These are phyloP conservation scores for Gonatopus flavifemur DNA, from an alignment of 1,140 invertebrate species.

Conservation along the genomic window DNA sequence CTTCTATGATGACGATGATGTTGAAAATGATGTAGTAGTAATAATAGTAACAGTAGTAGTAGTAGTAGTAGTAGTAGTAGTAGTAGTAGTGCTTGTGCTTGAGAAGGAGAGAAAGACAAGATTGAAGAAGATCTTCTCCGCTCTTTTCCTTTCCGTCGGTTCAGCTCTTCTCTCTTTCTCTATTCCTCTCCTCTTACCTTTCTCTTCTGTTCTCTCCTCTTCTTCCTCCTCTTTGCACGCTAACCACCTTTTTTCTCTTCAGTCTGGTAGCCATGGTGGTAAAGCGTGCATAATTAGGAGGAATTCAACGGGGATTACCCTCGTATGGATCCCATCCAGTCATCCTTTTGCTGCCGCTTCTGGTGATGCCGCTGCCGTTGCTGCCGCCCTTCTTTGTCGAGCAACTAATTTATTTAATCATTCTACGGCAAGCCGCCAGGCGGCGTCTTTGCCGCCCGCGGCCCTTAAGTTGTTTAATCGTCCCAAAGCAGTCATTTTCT, in stretches of 20 bases:
- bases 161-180: not conserved
- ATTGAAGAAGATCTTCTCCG: conserved; percentile 1
- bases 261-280: conserved; percentile 44
- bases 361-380: not conserved
- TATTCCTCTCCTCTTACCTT: not conserved
- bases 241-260: no score
- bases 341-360: conserved; percentile 28
- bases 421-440: conserved; percentile 40
- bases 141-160: not conserved
- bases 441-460: conserved; percentile 44
- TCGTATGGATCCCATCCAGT: conserved; percentile 52
- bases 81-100: conserved; percentile 1
- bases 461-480: conserved; percentile 43
- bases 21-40: no score
- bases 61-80: no score
- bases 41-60: no score
- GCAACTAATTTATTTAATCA: conserved; percentile 56
- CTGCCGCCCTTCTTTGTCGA: conserved; percentile 51
- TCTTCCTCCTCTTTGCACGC: conserved; percentile 8
- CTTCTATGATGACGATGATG: no score
- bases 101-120: not conserved
- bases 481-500: conserved; percentile 38
- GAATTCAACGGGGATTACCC: conserved; percentile 56
- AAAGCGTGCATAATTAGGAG: conserved; percentile 58
- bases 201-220: not conserved